Conservation (phyloP, 92 coral and sea anemone species). For the Phenganax marumi region DNA sequence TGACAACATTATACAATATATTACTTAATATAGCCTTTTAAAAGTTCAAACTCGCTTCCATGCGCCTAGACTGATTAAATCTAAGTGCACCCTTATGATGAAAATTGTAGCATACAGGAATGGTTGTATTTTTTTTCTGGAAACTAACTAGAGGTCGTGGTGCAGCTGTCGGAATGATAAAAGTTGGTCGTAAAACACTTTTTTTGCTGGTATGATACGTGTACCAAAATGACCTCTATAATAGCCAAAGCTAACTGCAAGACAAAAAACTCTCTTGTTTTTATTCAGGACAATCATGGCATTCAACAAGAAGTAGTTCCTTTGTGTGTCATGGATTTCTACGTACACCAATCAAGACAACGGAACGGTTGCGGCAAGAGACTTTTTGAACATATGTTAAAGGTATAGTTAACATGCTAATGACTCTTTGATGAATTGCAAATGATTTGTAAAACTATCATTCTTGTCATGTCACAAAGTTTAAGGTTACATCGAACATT, state of each 20-base stretch:
- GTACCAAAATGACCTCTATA: background rate
- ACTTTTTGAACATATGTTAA: slow-evolving; percentile 79
- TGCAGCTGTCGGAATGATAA: slow-evolving; percentile 87
- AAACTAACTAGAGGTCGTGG: slow-evolving; percentile 67
- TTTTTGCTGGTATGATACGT: slow-evolving; percentile 71
- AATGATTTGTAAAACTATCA: too few species aligned
- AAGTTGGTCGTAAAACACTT: slow-evolving; percentile 86
- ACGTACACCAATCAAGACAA: slow-evolving; percentile 85
- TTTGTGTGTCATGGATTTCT: slow-evolving; percentile 91
- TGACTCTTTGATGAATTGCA: too few species aligned
- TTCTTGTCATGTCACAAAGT: too few species aligned
- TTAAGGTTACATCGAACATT: too few species aligned
- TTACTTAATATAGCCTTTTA: background rate
- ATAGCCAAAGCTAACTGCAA: background rate
- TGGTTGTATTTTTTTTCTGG: background rate
- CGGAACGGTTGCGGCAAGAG: slow-evolving; percentile 88
- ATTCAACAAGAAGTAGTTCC: slow-evolving; percentile 89
- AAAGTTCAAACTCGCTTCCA: too few species aligned
- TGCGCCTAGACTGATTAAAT: too few species aligned
- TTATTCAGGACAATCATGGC: slow-evolving; percentile 72
- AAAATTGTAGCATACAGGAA: too few species aligned
- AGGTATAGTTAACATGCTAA: slow-evolving; percentile 51
- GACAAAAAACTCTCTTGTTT: background rate
- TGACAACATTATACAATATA: background rate
- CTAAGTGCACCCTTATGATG: too few species aligned